Base-by-base conservation (phyloP, 2,888 invertebrate genomes). In the Apocheima hispidaria region DNA sequence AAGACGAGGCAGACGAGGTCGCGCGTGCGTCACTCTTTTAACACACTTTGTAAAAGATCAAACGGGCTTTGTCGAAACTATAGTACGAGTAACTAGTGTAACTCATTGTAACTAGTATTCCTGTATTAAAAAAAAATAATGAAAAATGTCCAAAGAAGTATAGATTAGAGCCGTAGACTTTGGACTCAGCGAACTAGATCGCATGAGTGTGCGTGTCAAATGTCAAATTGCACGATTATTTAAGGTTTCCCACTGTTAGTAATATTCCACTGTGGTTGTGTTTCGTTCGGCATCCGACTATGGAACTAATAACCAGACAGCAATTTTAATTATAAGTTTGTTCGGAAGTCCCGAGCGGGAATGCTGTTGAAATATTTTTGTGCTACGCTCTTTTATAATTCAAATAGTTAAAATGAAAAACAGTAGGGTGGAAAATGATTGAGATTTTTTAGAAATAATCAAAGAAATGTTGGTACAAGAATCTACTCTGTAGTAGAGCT, bases 241-340 rank as follows among this genome's bases (percentile, higher is more conserved):
- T n/a, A 16, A 57, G 51, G 14, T 48, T 38, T 4, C 36, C 35
- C 16, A 54, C 60, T 60, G 60, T 12, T 21, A 16, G 2, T 35
- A 4, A 0, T 41, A 7, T 62, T 48, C 3, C 28, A 21, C 56
- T 57, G 41, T 61, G 44, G 16, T 28, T n/a, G 30, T 35, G 75
- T 81, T 81, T 74, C 69, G 75, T 73, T 77, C 16, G 81, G 79
- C 75, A 84, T 84, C 77, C 70, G 65, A 68, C 69, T 70, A 66
- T 72, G 66, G 69, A 79, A 74, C 76, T 52, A 62, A 62, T 52
- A 62, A 77, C 75, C 76, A 78, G 74, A 66, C 68, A 78, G 74
- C 75, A 72, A 79, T 84, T 86, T 87, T 84, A 88, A 86, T 88
- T 87, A 87, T 57, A 36, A 83, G 81, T 75, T 75, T 62, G 69